These are phyloP conservation scores for Stictonetta naevosa DNA, from an alignment of 2,113 vertebrate species.

Conservation along the genomic window DNA sequence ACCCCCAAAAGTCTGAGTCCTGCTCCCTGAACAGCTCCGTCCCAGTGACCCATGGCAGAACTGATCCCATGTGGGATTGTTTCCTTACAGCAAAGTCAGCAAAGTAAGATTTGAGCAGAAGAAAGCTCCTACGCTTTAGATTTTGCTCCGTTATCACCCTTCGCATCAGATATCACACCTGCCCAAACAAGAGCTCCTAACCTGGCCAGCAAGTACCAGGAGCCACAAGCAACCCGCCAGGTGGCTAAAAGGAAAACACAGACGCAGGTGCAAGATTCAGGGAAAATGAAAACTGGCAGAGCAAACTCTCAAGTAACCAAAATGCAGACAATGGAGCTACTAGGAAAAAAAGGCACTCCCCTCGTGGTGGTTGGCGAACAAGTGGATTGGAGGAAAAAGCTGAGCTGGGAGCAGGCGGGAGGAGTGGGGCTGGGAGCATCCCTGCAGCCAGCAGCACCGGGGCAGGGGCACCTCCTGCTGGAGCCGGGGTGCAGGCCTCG, in stretches of 20 bases:
- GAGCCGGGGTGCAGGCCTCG: fast-evolving
- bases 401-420: not conserved
- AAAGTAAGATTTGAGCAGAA: not conserved
- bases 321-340: not conserved
- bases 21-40: not conserved
- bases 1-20: not conserved
- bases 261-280: not conserved
- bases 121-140: not conserved
- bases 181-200: not conserved
- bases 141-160: not conserved
- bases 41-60: not conserved
- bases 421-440: not conserved
- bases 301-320: not conserved
- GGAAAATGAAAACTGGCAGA: not conserved
- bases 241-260: not conserved
- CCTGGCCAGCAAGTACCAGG: not conserved
- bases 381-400: not conserved
- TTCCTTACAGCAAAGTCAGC: not conserved
- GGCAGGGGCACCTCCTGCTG: not conserved
- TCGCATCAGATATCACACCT: not conserved
- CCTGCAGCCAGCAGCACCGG: too few relatives aligned
- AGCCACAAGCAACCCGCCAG: not conserved
- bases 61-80: not conserved
- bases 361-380: not conserved
- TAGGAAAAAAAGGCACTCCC: not conserved